Percentiles rank a stretch among this genome's conserved stretches.
These are phyloP conservation scores for Mormyrops boulengeri DNA, from an alignment of 2,797 vertebrate species.

Conservation along the genomic window DNA sequence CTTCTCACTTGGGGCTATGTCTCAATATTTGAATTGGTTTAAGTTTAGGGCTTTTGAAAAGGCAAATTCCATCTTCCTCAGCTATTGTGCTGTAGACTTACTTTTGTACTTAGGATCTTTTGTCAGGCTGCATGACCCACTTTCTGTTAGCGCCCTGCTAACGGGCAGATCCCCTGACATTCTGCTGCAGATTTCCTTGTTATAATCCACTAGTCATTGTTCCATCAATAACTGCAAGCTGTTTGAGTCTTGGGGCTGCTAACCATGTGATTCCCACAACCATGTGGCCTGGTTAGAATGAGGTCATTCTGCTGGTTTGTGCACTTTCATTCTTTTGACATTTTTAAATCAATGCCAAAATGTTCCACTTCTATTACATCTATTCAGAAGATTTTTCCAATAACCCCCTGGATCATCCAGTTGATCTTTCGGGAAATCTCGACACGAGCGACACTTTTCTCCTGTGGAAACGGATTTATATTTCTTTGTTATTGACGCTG, in stretches of 20 bases:
- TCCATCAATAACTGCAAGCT: not conserved
- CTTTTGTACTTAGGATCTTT: not conserved
- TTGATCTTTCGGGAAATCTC: not conserved
- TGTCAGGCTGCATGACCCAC: slow-evolving; percentile 1
- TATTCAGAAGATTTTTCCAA: not conserved
- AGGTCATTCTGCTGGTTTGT: not conserved
- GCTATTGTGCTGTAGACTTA: not conserved
- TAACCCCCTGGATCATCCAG: not conserved
- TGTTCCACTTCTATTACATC: not conserved
- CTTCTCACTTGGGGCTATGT: not conserved
- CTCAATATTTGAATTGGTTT: slow-evolving; percentile 1
- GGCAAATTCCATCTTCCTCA: slow-evolving; percentile 3
- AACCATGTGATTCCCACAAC: not conserved
- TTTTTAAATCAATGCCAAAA: not conserved
- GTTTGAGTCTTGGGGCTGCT: not conserved
- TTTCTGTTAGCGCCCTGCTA: not conserved
- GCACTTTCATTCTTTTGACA: not conserved
- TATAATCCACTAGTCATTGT: slow-evolving; percentile 6
- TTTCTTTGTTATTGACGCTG: not conserved
- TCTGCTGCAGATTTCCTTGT: not conserved
- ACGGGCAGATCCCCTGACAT: not conserved
- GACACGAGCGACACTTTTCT: not conserved
- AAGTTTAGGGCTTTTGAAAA: slow-evolving; percentile 1
- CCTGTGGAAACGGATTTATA: not conserved
- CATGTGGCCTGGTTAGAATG: not conserved